Percentiles rank a stretch among this genome's conserved stretches.
Conservation (phyloP, 1,140 invertebrate genomes). For the Calosoma granatense region DNA sequence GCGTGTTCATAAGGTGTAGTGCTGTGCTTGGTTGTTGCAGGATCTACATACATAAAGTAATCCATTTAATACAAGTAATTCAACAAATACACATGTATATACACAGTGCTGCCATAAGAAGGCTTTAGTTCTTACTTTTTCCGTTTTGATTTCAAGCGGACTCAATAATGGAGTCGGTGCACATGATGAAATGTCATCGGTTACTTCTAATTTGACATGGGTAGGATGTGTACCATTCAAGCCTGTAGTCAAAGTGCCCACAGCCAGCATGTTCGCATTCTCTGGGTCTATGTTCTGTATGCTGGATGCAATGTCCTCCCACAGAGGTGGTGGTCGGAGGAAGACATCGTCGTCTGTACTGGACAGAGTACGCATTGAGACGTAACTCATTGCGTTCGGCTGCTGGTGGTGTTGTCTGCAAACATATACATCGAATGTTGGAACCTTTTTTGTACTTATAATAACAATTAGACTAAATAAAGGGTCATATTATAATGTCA, state of each 20-base stretch:
- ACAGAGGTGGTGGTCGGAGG: slow-evolving; percentile 67
- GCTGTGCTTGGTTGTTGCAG: slow-evolving; percentile 38
- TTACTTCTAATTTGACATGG: slow-evolving; percentile 64
- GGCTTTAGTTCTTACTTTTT: slow-evolving; percentile 32
- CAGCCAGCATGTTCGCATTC: slow-evolving; percentile 73
- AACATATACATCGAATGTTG: slow-evolving; percentile 17
- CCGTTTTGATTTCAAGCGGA: slow-evolving; percentile 63
- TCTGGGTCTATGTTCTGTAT: slow-evolving; percentile 81
- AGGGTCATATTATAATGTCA: not conserved
- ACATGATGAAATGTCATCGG: slow-evolving; percentile 46
- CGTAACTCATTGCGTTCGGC: slow-evolving; percentile 38
- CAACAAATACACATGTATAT: not conserved
- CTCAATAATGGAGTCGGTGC: slow-evolving; percentile 52
- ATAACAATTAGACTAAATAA: not conserved
- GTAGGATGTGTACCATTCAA: slow-evolving; percentile 26
- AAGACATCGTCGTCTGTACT: slow-evolving; percentile 62
- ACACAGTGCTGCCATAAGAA: not conserved
- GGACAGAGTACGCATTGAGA: slow-evolving; percentile 38
- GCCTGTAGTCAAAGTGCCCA: slow-evolving; percentile 24
- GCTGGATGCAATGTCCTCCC: slow-evolving; percentile 82
- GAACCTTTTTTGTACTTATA: not conserved
- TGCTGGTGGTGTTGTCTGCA: slow-evolving; percentile 19
- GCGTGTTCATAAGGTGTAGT: slow-evolving; percentile 39
- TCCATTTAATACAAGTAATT: not conserved
- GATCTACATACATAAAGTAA: slow-evolving; percentile 24